Evolutionary conservation across 2,113 vertebrate genomes (phyloP), one percentile per base, ranked within the genome.

Genomic region (Phalacrocorax aristotelis): DNA sequence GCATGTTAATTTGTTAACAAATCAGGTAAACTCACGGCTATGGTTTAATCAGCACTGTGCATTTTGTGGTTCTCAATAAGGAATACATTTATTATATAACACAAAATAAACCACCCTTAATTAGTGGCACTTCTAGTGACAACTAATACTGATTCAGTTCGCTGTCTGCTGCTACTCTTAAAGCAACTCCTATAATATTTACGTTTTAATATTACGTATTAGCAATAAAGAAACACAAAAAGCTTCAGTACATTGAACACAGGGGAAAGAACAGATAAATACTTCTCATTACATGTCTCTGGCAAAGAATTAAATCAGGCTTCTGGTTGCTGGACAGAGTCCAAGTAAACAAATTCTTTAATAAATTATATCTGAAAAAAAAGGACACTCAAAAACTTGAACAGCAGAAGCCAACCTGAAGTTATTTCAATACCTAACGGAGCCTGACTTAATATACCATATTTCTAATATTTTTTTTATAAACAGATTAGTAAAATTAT

Each of bases 1-100:
- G 91, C 91, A 60, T 51, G 46, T 83, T 89, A 96, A 95, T 95
- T 96, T 77, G 74, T 85, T 95, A 93, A 89, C 91, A 95, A 92
- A 94, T 89, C 91, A 90, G 84, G 87, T 84, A 42, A 75, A 89
- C 38, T 76, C 77, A 30, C 58, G 81, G 58, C 70, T 36, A 72
- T 40, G 15, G 57, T 91, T 95, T 92, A 94, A 96, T 72, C 91
- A 91, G 84, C 78, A n/a, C 62, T 34, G 51, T 15, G 46, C 20
- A 17, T 65, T 85, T 71, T 76, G 95, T 76, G 66, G 80, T 30
- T 81, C 52, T 92, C 83, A 87, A 16, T 38, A 83, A 81, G 55
- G 58, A 88, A 95, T 8, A 42, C 22, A 95, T 82, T 68, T 87
- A 93, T 62, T 68, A 49, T 17, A 57, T 25, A 48, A 38, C 26